Evolutionary conservation across 2,888 invertebrate genomes (phyloP), one percentile per base, ranked within the genome.

Genomic region (Heliconius ethilla): DNA sequence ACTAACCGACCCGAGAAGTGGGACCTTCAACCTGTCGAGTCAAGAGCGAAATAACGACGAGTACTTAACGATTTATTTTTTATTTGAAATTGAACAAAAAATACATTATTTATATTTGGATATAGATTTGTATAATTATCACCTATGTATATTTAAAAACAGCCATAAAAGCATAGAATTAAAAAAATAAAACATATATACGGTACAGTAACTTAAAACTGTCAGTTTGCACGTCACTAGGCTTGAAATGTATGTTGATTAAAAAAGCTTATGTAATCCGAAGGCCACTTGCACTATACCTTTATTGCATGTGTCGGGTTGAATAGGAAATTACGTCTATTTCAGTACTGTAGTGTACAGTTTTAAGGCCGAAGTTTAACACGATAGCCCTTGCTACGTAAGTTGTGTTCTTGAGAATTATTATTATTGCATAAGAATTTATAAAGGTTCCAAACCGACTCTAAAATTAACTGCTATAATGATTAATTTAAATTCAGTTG

Each of bases 251-350:
- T 63, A 74, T 27, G 37, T 74, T 63, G 40, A 74, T 74, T 62
- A 62, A 63, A 70, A 74, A 63, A 74, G 40, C 40, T 74, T 74
- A 74, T 62, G 25, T 74, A 74, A 74, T 13, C 2, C 29, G 59
- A 74, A 74, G 73, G 74, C 37, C 77, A 73, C 77, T 89, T 82
- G 86, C 82, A 85, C 88, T 88, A 80, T 89, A 86, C 91, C 89
- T 88, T 84, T 81, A 86, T 89, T 87, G 91, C 91, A 92, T 89
- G 89, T 86, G 85, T 85, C 84, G 84, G 84, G 85, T 83, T 85
- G 85, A 87, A 87, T 86, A 87, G 89, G 87, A 89, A 91, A 90
- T 89, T 88, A 88, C 84, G 85, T 86, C 86, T 88, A 88, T 90
- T 91, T 88, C 86, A 88, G 87, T 85, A 83, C 83, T 80, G 81